Base-by-base conservation (phyloP, 1,140 invertebrate species). In the Agraylea sexmaculata region DNA sequence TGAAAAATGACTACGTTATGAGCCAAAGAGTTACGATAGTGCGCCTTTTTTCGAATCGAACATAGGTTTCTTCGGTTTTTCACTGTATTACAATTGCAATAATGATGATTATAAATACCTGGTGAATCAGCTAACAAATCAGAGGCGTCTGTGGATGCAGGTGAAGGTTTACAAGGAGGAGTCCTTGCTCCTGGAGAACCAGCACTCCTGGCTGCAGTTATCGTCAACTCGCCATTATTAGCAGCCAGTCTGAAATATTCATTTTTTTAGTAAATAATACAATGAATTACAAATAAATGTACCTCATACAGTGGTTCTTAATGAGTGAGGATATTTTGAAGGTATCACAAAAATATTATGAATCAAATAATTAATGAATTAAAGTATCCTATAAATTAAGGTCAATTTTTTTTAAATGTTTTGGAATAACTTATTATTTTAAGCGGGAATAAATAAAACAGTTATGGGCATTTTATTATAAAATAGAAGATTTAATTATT, bases 111-210 rank as follows among this genome's bases (percentile, higher is more conserved):
- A 19, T 50, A 77, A 78, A 78, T 74, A 87, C 82, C 83, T 56
- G 81, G 79, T 33, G 80, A 83, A 66, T 87, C 82, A 53, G 81
- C 78, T 29, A 85, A 68, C 33, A 85, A 66, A 66, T 87, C 83
- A 47, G 68, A 69, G 38, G 68, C 69, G 42, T 78, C 75, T 13
- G 74, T 75, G 22, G 70, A 71, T 18, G 57, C 52, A 0, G 75
- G 74, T n/a, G 71, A 73, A 12, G 71, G 62, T 36, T 70, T 74
- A 51, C 54, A 78, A 54, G 55, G 68, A 28, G 69, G 68, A 3
- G 68, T 49, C 62, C 66, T 47, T 42, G 70, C 65, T 53, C 75
- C 68, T 29, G 70, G 60, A 34, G 64, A 51, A 36, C 70, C 67
- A 11, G 64, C 65, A 31, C 69, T 69, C 27, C 76, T 68, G 23